Evolutionary conservation across 2,797 vertebrate species (phyloP), one percentile per base, ranked within the genome.

Genomic region (Lithobates sylvaticus): DNA sequence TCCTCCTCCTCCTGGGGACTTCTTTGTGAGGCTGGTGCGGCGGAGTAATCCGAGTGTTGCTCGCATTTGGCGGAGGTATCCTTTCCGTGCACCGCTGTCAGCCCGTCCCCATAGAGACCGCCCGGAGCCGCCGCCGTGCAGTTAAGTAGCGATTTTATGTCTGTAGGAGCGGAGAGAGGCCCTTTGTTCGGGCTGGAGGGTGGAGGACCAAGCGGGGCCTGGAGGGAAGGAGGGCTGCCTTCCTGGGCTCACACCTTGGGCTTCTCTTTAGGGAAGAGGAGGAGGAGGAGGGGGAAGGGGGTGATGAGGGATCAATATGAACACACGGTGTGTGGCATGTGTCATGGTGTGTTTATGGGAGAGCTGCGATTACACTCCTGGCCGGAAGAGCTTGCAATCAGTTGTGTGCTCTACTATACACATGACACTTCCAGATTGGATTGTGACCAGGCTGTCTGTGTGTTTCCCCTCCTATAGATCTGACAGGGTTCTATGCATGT

Each of bases 51-150:
- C 44, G 2, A 18, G 21, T 7, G 23, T 29, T 23, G 32, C 50
- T 65, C 4, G 67, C 29, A 65, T 70, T 26, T 36, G 32, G 87
- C 75, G 83, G 78, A 78, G 61, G 74, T 50, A 88, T 85, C 80
- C 50, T 36, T 70, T 74, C 27, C 82, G 89, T 32, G 39, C 81
- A 75, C 34, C 75, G 65, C 86, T 83, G 86, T 87, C 81, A 83
- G 76, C 81, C 70, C 70, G 81, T 87, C 81, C 86, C 86, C 81
- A 87, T 87, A 87, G 86, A 87, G 86, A 87, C 86, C 81, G 76
- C 86, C 86, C 70, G 86, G 81, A 83, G 70, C 81, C 81, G 69
- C 75, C 70, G 81, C 86, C 70, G 86, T 79, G 81, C 86, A 87
- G 86, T 87, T 87, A 87, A 87, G 86, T 87, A 84, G 75, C 86